phyloP scores from a whole-genome alignment of 2,888 invertebrate species.

The Nemotelus pantherinus region DNA sequence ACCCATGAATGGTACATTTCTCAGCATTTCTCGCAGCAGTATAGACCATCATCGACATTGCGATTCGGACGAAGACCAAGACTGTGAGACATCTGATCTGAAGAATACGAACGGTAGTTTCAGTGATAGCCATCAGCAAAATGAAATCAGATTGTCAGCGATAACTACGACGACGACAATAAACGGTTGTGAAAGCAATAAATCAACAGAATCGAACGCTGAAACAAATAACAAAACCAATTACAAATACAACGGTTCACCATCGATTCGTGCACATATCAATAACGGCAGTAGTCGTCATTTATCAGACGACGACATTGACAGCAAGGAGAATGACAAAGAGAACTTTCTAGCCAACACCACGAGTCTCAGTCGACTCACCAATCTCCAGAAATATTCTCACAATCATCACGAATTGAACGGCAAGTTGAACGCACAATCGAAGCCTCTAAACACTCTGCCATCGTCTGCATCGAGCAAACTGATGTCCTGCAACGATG shows the following conservation, averaged over 20 bases:
- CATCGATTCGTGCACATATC: conserved; percentile 31
- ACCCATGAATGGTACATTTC: conserved; percentile 67
- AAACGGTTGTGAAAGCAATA: conserved; percentile 44
- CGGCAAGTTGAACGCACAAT: conserved; percentile 35
- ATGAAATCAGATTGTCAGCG: conserved; percentile 49
- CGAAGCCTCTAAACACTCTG: conserved; percentile 20
- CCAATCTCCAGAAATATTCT: conserved; percentile 45
- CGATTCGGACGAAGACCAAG: conserved; percentile 1
- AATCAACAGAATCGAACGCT: conserved; percentile 11
- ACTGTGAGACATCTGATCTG: conserved; percentile 51
- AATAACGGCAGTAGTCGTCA: conserved; percentile 42
- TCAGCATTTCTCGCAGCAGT: conserved; percentile 60
- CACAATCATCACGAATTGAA: conserved; percentile 28
- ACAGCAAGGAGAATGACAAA: conserved; percentile 53
- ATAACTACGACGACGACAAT: conserved; percentile 39
- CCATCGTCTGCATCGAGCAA: conserved; percentile 53
- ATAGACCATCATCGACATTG: conserved; percentile 48
- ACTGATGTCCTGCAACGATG: conserved; percentile 54
- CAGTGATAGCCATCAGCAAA: conserved; percentile 33
- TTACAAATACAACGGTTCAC: conserved; percentile 18
- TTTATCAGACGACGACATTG: conserved; percentile 44
- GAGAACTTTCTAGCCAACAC: conserved; percentile 53
- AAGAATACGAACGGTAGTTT: conserved; percentile 54
- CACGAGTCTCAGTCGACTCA: conserved; percentile 39
- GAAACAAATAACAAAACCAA: background rate